Evolutionary conservation across 2,113 vertebrate genomes (phyloP).

Genomic region (Daphoenositta chrysoptera): DNA sequence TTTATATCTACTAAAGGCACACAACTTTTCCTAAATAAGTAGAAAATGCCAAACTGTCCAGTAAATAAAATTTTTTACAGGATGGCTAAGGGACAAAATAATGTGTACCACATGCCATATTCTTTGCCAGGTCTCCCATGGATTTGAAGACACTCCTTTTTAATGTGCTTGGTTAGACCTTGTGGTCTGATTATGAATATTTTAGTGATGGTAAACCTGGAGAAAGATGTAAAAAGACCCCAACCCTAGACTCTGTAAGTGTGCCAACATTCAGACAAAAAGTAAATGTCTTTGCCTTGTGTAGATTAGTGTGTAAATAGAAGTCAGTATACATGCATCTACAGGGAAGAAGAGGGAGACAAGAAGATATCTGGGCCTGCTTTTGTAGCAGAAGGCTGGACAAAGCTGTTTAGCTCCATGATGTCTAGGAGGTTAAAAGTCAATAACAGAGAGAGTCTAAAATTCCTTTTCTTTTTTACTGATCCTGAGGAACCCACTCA

Average conservation of each 20-base stretch:
- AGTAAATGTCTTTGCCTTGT: background rate
- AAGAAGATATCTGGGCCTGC: background rate
- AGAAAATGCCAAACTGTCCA: background rate
- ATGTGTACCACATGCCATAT: background rate
- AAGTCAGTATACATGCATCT: background rate
- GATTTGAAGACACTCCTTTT: background rate
- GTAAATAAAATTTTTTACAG: background rate
- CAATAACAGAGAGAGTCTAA: background rate
- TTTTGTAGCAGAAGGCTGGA: background rate
- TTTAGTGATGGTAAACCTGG: background rate
- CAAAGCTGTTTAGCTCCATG: background rate
- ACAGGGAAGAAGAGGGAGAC: background rate
- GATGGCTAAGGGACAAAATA: background rate
- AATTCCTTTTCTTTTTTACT: background rate
- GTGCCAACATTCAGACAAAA: background rate
- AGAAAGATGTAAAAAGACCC: background rate
- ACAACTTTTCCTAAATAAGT: background rate
- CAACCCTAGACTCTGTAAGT: fast-evolving
- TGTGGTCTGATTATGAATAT: background rate
- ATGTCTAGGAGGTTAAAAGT: background rate
- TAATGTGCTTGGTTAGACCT: background rate
- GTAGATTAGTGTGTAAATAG: background rate
- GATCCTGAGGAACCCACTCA: background rate
- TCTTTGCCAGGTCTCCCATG: background rate
- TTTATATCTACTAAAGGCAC: background rate